phyloP scores from a whole-genome alignment of 1,140 invertebrate genomes.

The Caenorhabditis briggsae region DNA sequence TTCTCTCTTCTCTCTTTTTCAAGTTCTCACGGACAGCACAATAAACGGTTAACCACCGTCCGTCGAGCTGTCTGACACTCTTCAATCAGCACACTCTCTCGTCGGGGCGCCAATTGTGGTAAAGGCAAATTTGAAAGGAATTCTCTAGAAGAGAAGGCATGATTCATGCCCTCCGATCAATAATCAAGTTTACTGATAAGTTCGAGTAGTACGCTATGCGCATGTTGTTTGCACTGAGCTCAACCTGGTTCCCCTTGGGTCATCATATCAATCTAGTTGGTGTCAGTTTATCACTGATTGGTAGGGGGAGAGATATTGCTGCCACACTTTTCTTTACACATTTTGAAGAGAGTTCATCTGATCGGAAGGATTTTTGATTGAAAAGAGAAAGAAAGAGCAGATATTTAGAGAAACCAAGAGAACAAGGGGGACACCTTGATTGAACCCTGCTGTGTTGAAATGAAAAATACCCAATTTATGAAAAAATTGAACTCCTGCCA shows the following conservation, averaged over 20 bases:
- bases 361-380: too few relatives aligned
- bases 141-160: neutral
- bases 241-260: neutral
- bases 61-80: neutral
- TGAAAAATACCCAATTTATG: too few relatives aligned
- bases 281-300: neutral
- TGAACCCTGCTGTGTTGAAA: too few relatives aligned
- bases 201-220: neutral
- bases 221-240: slow-evolving; percentile 41
- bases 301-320: neutral
- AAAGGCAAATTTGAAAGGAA: slow-evolving; percentile 27
- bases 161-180: slow-evolving; percentile 27
- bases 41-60: slow-evolving; percentile 41
- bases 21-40: slow-evolving; percentile 4
- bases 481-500: too few relatives aligned
- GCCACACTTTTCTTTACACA: neutral
- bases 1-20: neutral
- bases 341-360: slow-evolving; percentile 16
- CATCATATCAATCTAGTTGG: slow-evolving; percentile 40
- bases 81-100: slow-evolving; percentile 4
- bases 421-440: neutral
- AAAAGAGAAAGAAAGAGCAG: neutral
- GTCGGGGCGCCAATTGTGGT: slow-evolving; percentile 29
- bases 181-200: slow-evolving; percentile 51
- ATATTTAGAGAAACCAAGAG: neutral